Evolutionary conservation across 2,113 vertebrate genomes (phyloP), one percentile per base, ranked within the genome.

Genomic region (Plotosus lineatus): DNA sequence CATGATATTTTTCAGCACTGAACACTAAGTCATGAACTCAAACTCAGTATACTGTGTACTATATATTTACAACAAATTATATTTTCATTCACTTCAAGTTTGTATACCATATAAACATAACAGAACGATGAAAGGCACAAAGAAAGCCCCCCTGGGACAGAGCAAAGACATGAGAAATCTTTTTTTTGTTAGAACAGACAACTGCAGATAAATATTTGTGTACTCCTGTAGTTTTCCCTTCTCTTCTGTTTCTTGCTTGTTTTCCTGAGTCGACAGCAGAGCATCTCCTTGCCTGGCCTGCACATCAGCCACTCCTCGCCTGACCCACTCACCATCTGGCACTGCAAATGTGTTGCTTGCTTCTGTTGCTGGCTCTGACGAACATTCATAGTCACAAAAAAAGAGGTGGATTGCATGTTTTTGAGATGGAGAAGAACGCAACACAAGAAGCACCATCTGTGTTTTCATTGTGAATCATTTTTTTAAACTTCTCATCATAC

Each of bases 271-370:
- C 42, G 33, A 55, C 72, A 48, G 77, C 63, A 82, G 73, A 75
- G 53, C 61, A 76, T 44, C 75, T 81, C 68, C 81, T 85, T 48
- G 78, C 48, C 74, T 85, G 78, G 78, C 81, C 81, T 19, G 31
- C 66, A 77, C 65, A 80, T 71, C 68, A 60, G 55, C 40, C 50
- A 55, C 65, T 77, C 58, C 58, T 42, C 75, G 78, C 78, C 81
- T 81, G 83, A 84, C 80, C 82, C 85, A 75, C 82, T 82, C 79
- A 82, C 77, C 84, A 83, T 79, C 80, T 83, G 87, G 75, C 63
- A 87, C 83, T 58, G n/a, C 46, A 75, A 84, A 84, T 75, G 68
- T 80, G 82, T 83, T 85, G 83, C 81, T 86, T 84, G 77, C 69
- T 68, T 85, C 84, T 63, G 72, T 86, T 81, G 81, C 77, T n/a